Conservation (phyloP, 1,140 invertebrate genomes). For the Pogonomyrmex californicus region DNA sequence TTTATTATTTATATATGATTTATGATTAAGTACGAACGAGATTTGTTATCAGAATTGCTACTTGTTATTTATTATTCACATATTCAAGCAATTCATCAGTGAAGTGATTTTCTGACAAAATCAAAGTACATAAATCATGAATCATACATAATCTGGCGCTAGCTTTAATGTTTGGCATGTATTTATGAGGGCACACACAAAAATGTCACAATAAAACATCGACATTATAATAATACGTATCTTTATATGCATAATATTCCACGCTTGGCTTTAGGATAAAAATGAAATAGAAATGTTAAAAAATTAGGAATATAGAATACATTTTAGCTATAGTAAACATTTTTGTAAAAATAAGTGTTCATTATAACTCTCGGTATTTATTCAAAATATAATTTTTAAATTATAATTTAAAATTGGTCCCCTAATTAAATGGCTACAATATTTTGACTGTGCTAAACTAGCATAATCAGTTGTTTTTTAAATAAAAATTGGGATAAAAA, state of each 20-base stretch:
- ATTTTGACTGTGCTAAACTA: not conserved
- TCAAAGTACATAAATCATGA: no score
- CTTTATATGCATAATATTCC: not conserved
- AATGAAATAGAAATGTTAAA: not conserved
- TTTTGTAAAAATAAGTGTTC: not conserved
- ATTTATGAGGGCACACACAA: not conserved
- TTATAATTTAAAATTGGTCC: no score
- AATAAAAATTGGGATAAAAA: not conserved
- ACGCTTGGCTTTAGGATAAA: not conserved
- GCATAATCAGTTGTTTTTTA: not conserved
- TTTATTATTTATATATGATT: no score
- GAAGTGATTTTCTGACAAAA: no score
- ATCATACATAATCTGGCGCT: no score
- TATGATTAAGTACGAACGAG: no score
- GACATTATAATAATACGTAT: not conserved
- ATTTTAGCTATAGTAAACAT: not conserved
- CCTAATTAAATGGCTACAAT: not conserved
- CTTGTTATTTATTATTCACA: no score
- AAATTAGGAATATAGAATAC: not conserved
- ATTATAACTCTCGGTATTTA: not conserved
- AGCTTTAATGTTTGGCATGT: constrained; percentile 18
- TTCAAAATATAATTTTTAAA: no score
- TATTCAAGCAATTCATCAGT: no score
- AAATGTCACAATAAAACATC: constrained; percentile 15
- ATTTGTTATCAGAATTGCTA: no score